Base-by-base conservation (phyloP, 2,888 invertebrate genomes). In the Drosophila ustulata region DNA sequence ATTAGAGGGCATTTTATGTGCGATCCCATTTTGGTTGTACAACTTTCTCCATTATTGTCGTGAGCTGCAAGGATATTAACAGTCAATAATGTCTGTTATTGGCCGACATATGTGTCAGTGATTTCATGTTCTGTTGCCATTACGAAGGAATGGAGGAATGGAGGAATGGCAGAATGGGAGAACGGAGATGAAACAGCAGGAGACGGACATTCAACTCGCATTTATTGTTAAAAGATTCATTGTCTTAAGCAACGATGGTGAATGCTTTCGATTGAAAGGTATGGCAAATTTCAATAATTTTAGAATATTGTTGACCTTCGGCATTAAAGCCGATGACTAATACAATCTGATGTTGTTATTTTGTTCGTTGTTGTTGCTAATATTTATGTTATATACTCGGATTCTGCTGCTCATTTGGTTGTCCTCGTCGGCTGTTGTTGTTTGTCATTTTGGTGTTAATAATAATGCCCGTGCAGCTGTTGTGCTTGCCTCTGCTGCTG, bases 11-110 rank as follows among this genome's bases (percentile, higher is more conserved):
- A 58, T 73, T 11, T 37, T 1, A 0, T 4, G 1, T 13, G 61
- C 59, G 39, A 11, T 3, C 4, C 9, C 13, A 2, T 3, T 25
- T n/a, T 0, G 0, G 23, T 11, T 9, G 9, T 3, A 4, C 8
- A 4, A 7, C 23, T 25, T 55, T 59, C 18, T 28, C 26, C 63
- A 55, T 63, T 63, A 50, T 49, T 76, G 56, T 49, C 28, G 13
- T 25, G 45, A 43, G 46, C 67, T 71, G 57, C 71, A 65, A 32
- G 73, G 78, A 82, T 82, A 82, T 80, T 78, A 83, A 85, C 85
- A 83, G 82, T 85, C 85, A 85, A 83, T 83, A 83, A 83, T 85
- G 80, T 78, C 85, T 78, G 75, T 80, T 82, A 74, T 82, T 72
- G 82, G 73, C 66, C 66, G 70, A 75, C 85, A 85, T 82, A 82